Conservation (phyloP, 2,113 vertebrate genomes). For the Suncus etruscus region DNA sequence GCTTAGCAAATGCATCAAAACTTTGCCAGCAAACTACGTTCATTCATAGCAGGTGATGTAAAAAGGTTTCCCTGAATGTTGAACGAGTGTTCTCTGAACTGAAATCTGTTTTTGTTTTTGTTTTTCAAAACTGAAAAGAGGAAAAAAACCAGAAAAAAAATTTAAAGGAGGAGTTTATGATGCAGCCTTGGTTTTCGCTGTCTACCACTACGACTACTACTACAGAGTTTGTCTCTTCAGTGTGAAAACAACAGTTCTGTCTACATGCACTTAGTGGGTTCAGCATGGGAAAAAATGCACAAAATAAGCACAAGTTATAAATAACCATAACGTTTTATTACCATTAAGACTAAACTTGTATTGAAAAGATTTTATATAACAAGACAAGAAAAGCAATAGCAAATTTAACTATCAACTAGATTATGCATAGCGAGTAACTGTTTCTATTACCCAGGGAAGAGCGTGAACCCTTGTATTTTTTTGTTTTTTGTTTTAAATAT, state of each 20-base stretch:
- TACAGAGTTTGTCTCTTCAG: conserved; percentile 87
- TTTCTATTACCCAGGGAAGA: conserved; percentile 99
- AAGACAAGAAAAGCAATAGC: conserved; percentile 99
- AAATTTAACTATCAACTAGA: conserved; percentile 99
- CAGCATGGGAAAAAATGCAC: conserved; percentile 96
- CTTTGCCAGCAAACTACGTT: conserved; percentile 89
- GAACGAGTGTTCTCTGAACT: conserved; percentile 89
- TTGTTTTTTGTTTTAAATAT: conserved; percentile 96
- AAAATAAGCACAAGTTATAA: conserved; percentile 99
- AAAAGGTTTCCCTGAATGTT: conserved; percentile 90
- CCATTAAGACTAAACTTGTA: conserved; percentile 99
- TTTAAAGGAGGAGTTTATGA: conserved; percentile 78
- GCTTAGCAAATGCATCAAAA: conserved; percentile 95
- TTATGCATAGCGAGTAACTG: conserved; percentile 99
- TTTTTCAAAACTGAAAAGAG: conserved; percentile 81
- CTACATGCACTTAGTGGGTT: conserved; percentile 91
- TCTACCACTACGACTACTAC: conserved; percentile 82
- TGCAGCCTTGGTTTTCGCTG: conserved; percentile 88
- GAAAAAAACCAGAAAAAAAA: conserved; percentile 87
- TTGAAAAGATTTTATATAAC: conserved; percentile 99
- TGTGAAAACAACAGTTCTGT: conserved; percentile 89
- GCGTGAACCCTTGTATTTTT: conserved; percentile 89
- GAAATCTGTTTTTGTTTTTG: conserved; percentile 85
- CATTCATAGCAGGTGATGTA: conserved; percentile 90
- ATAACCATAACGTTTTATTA: conserved; percentile 99